These are phyloP conservation scores for Holacanthella duospinosa DNA, from an alignment of 2,888 invertebrate species.

Conservation along the genomic window DNA sequence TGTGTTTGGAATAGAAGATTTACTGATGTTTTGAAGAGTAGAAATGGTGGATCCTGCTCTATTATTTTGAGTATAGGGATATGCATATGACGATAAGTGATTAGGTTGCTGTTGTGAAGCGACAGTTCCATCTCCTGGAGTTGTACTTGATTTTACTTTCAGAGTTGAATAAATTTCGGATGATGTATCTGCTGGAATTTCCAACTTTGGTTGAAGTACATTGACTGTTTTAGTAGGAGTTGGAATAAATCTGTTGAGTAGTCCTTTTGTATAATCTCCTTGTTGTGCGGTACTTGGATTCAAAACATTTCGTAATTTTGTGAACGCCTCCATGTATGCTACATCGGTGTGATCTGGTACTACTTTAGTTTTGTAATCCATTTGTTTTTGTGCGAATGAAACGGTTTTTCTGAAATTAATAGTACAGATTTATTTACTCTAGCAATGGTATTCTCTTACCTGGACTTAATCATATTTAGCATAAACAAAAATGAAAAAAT, in stretches of 20 bases:
- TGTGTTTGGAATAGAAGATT: background rate
- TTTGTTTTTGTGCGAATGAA: background rate
- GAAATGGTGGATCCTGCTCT: background rate
- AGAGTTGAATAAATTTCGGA: too few species aligned
- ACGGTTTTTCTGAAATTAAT: background rate
- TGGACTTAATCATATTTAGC: too few species aligned
- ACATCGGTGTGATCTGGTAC: constrained; percentile 67
- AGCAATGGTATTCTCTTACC: too few species aligned
- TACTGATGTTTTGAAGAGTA: constrained; percentile 14
- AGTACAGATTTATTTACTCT: too few species aligned
- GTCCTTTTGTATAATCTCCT: constrained; percentile 10
- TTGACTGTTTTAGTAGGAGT: background rate
- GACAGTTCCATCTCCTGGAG: too few species aligned
- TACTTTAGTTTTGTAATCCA: constrained; percentile 46
- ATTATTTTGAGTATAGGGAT: background rate
- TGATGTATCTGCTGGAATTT: background rate
- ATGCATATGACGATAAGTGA: background rate
- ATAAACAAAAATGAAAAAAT: too few species aligned
- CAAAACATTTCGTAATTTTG: constrained; percentile 55
- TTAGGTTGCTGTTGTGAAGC: background rate
- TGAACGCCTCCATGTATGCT: constrained; percentile 74
- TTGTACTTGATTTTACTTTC: background rate
- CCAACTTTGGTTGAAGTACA: background rate
- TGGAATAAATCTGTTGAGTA: background rate
- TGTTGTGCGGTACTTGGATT: constrained; percentile 26